Conservation (phyloP, 2,113 vertebrate genomes). For the Narcine bancroftii region DNA sequence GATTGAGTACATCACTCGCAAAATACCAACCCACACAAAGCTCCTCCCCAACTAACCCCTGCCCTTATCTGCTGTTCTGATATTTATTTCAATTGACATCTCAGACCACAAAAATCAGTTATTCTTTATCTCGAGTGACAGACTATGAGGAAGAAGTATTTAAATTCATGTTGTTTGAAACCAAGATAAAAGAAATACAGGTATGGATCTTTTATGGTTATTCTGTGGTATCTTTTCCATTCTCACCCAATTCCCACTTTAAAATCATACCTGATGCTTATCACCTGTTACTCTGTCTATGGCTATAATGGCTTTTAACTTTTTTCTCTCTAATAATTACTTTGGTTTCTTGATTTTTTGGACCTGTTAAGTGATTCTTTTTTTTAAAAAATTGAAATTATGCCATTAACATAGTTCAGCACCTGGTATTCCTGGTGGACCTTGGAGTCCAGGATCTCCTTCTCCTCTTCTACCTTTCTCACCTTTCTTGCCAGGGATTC, state of each 20-base stretch:
- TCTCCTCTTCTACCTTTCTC: conserved; percentile 75
- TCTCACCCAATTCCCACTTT: not conserved
- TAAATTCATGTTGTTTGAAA: not conserved
- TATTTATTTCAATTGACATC: too few species aligned
- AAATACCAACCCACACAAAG: too few species aligned
- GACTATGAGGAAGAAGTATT: too few species aligned
- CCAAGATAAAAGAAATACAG: not conserved
- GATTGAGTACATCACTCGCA: too few species aligned
- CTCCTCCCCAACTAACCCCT: too few species aligned
- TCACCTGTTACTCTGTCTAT: too few species aligned
- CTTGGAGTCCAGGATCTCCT: conserved; percentile 67
- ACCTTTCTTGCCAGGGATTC: conserved; percentile 72
- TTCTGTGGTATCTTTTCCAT: not conserved
- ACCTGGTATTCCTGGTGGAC: conserved; percentile 79
- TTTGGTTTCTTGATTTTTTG: not conserved
- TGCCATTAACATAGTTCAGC: conserved; percentile 14
- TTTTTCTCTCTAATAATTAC: too few species aligned
- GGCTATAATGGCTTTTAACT: too few species aligned
- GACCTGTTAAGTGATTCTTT: not conserved
- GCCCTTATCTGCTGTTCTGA: too few species aligned
- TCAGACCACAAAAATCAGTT: too few species aligned
- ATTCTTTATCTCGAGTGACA: too few species aligned
- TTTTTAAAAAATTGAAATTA: not conserved
- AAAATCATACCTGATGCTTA: not conserved
- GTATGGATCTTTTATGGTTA: not conserved